Evolutionary conservation across 1,140 invertebrate genomes (phyloP), one percentile per base, ranked within the genome.

Genomic region (Aleiodes sp.): DNA sequence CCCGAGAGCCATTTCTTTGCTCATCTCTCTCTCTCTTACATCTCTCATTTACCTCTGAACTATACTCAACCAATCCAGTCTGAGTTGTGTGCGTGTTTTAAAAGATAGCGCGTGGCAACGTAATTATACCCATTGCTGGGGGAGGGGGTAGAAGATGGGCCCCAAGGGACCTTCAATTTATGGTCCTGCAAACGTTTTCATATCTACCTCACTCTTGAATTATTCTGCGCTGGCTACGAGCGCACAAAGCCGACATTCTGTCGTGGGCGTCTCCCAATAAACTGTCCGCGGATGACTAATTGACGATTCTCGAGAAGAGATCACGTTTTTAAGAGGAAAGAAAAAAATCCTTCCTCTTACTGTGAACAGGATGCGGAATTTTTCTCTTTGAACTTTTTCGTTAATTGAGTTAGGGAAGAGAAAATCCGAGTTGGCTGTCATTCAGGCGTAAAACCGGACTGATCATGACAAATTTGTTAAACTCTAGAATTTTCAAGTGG

Each of bases 141-240:
- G 26, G 19, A 43, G 7, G 12, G 31, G 31, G 7, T 8, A 33
- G 31, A 33, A 33, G 1, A 59, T 7, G 8, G 12, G 8, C 9
- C 21, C 7, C 10, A 59, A 24, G 56, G 62, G 26, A 43, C 39
- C 37, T 64, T 64, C 39, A 39, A 64, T 64, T 64, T 64, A 64
- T 64, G 39, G 24, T 28, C 52, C 52, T 56, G 9, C 24, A 9
- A 26, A 12, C 21, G 3, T 56, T 10, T 8, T 33, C 31, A 8
- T 33, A 10, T 10, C 12, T 33, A 8, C 7, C 31, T 7, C 7
- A 8, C 7, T 33, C 12, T 8, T 33, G 12, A 8, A 33, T 33
- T 8, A 8, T 8, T 28, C 7, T 4, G 6, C 52, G 21, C 24
- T 56, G 19, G 2, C 10, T 16, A n/a, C 14, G 10, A n/a, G 16